Conservation (phyloP, 2,888 invertebrate species). For the Clitarchus hookeri region DNA sequence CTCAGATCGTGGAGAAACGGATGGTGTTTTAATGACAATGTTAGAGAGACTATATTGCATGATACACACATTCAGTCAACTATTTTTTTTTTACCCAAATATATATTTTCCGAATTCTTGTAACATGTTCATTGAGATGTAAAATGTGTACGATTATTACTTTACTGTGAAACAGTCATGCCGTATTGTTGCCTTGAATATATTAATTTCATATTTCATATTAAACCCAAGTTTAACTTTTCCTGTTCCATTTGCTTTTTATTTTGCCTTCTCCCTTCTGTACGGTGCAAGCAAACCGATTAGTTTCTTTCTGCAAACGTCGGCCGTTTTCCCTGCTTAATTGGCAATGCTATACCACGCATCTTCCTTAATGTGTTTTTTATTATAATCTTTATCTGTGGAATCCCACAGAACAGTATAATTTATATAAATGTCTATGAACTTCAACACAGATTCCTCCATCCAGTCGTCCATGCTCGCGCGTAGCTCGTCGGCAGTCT, state of each 20-base stretch:
- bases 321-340: neutral
- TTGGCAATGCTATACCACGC: neutral
- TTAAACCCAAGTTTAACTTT: neutral
- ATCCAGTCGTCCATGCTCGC: neutral
- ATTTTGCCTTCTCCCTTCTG: slow-evolving; percentile 16
- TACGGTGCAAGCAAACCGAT: neutral
- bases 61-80: too few species aligned
- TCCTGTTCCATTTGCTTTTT: slow-evolving; percentile 9
- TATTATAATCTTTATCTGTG: neutral
- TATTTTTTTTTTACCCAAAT: too few species aligned
- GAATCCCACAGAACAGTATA: neutral
- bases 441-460: neutral
- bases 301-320: neutral
- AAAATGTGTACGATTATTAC: too few species aligned
- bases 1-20: too few species aligned
- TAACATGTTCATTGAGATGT: too few species aligned
- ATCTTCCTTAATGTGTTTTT: slow-evolving; percentile 18
- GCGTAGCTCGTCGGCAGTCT: neutral
- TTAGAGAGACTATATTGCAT: too few species aligned
- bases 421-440: neutral
- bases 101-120: too few species aligned
- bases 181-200: neutral
- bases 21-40: too few species aligned
- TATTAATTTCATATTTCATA: neutral
- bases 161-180: neutral